Conservation (phyloP, 2,888 invertebrate species). For the Drosophila tanythrix region DNA sequence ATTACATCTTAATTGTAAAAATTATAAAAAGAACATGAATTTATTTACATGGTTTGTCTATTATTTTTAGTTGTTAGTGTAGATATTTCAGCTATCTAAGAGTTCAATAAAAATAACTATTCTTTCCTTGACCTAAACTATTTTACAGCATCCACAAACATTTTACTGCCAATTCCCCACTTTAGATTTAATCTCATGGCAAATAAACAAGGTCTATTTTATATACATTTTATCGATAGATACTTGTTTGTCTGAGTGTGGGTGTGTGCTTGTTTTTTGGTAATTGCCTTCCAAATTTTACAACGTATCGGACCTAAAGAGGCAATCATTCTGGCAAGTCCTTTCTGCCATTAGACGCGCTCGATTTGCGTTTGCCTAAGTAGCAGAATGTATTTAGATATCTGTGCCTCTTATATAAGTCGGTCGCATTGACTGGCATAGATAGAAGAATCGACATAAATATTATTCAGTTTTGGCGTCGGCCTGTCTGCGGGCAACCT, state of each 20-base stretch:
- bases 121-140: conserved; percentile 6
- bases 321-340: conserved; percentile 8
- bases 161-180: background rate
- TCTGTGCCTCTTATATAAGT: conserved; percentile 53
- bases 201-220: conserved; percentile 43
- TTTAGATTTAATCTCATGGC: conserved; percentile 9
- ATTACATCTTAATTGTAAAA: background rate
- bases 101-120: background rate
- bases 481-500: conserved; percentile 45
- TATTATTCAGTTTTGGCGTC: conserved; percentile 53
- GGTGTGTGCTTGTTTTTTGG: conserved; percentile 37
- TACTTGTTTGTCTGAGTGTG: conserved; percentile 28
- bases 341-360: conserved; percentile 52
- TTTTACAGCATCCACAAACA: conserved; percentile 1
- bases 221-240: conserved; percentile 40
- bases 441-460: conserved; percentile 48
- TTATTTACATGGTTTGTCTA: background rate
- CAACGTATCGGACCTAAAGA: conserved; percentile 20
- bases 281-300: conserved; percentile 50
- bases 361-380: conserved; percentile 35
- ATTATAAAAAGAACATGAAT: background rate
- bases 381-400: background rate
- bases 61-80: background rate
- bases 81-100: background rate
- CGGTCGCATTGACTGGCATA: conserved; percentile 29